Conservation (phyloP, 2,888 invertebrate genomes). For the Cenopis cana region DNA sequence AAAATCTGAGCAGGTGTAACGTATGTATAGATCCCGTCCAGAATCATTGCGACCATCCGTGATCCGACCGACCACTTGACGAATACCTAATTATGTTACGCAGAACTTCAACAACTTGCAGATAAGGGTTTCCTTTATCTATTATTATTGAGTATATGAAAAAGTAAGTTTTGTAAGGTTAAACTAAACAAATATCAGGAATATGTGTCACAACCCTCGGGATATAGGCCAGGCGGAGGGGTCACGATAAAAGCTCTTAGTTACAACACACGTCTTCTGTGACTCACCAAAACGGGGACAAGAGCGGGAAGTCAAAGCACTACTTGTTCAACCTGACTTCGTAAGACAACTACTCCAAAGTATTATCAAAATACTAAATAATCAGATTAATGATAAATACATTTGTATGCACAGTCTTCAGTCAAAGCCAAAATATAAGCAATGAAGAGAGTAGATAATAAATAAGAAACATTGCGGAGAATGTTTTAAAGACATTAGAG, state of each 20-base stretch:
- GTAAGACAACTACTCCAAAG: background rate
- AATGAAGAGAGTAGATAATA: slow-evolving; percentile 5
- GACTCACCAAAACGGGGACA: slow-evolving; percentile 67
- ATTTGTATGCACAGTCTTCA: background rate
- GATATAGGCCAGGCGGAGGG: slow-evolving; percentile 68
- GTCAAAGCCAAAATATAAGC: slow-evolving; percentile 6
- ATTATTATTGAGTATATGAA: background rate
- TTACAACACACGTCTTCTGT: slow-evolving; percentile 60
- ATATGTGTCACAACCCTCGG: slow-evolving; percentile 61
- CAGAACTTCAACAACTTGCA: background rate
- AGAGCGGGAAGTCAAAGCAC: slow-evolving; percentile 56
- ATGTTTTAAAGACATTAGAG: slow-evolving; percentile 56
- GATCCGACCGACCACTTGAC: background rate
- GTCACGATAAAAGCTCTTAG: slow-evolving; percentile 78
- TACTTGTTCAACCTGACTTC: background rate
- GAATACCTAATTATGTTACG: background rate
- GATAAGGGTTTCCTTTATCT: background rate
- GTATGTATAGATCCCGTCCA: background rate
- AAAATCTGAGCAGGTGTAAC: background rate
- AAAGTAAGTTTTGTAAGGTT: background rate
- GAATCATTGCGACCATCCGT: background rate
- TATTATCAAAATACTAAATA: background rate
- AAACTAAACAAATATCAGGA: slow-evolving; percentile 43
- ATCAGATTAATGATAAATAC: background rate
- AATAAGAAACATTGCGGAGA: slow-evolving; percentile 44